Conservation (phyloP, 2,797 vertebrate species). For the Gymnoscopelus microlampas region DNA sequence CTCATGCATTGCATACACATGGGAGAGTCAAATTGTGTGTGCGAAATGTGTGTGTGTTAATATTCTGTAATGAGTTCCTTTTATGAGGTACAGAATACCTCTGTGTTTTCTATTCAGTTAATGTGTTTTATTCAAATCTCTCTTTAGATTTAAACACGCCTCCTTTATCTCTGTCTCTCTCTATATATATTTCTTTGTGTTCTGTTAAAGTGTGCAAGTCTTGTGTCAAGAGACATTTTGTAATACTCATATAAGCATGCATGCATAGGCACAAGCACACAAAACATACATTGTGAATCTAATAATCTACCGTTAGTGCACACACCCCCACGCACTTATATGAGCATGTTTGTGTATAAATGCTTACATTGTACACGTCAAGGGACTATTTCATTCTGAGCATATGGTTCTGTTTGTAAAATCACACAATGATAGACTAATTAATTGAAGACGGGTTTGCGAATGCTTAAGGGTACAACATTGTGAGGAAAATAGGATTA, state of each 20-base stretch:
- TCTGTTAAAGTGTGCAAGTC: slow-evolving; percentile 32
- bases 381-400: slow-evolving; percentile 12
- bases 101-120: slow-evolving; percentile 55
- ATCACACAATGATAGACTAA: not conserved
- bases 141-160: slow-evolving; percentile 51
- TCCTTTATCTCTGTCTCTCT: slow-evolving; percentile 33
- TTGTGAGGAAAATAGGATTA: not conserved
- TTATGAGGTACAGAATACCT: slow-evolving; percentile 52
- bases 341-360: slow-evolving; percentile 9
- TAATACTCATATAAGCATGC: no score
- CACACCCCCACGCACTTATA: not conserved
- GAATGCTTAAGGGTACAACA: no score
- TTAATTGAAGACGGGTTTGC: no score
- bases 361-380: slow-evolving; percentile 12
- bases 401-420: slow-evolving; percentile 12
- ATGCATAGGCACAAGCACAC: not conserved
- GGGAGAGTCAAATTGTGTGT: no score
- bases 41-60: no score
- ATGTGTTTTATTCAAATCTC: slow-evolving; percentile 45
- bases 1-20: no score
- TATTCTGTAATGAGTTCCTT: slow-evolving; percentile 20
- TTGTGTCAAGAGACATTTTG: slow-evolving; percentile 39
- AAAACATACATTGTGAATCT: not conserved
- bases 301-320: not conserved
- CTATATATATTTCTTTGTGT: slow-evolving; percentile 44